Evolutionary conservation across 2,113 vertebrate genomes (phyloP), one percentile per base, ranked within the genome.

Genomic region (Solenodon paradoxus): DNA sequence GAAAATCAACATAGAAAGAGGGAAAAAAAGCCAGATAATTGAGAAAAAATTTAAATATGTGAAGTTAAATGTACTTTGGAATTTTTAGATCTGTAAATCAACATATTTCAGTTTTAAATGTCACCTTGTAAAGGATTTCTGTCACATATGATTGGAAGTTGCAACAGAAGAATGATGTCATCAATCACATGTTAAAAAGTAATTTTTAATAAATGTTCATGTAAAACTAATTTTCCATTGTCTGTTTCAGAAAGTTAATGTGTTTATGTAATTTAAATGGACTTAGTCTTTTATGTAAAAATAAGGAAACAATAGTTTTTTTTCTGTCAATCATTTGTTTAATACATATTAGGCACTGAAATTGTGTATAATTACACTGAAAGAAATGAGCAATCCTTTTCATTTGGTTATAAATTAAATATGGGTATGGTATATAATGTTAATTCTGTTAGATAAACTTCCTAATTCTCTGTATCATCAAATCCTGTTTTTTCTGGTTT

Each of bases 361-460:
- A 20, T 53, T 47, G 13, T 69, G 10, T 72, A 53, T 78, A 66
- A 64, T 55, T 47, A 61, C 47, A 45, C 77, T 90, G 53, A 72
- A 86, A 78, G 22, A 88, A 93, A 79, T 74, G 4, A 95, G 16
- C 3, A 86, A 24, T 42, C 5, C 40, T 66, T 82, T 90, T 82
- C 53, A 93, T 88, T 83, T 78, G 51, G 86, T 78, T 90, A 92
- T 92, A 16, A 90, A 59, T 77, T 55, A 92, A 94, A 95, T 69
- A 12, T 61, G 16, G 26, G 83, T 82, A 88, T 63, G 19, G 28
- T 24, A 94, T 71, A 93, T 71, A 51, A 38, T 87, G 13, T 59
- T 72, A 53, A 86, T 85, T 86, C 32, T 71, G 35, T 77, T 88
- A 40, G 11, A 51, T 78, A 61, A 24, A 83, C 63, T 78, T 71